Percentiles rank a stretch among this genome's conserved stretches.
Evolutionary conservation across 2,888 invertebrate genomes (phyloP).

Genomic region (Pycnomerus fuliginosus): DNA sequence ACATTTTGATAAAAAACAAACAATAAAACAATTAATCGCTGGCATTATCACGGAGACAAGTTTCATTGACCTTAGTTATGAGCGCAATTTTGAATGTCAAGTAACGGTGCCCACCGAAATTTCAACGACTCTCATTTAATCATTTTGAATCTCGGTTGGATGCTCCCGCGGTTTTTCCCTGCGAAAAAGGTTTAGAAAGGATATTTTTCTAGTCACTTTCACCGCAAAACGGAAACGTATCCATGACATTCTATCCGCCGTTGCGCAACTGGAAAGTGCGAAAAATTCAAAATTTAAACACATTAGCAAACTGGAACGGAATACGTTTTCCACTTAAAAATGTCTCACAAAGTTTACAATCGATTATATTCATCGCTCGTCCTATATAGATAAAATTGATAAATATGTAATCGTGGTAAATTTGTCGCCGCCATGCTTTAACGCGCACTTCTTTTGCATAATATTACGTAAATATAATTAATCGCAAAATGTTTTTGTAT

Average conservation of each 20-base stretch:
- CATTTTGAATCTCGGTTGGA: neutral
- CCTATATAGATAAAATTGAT: slow-evolving; percentile 24
- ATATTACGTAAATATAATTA: no score
- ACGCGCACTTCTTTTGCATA: neutral
- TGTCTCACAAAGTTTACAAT: slow-evolving; percentile 14
- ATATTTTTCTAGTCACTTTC: slow-evolving; percentile 16
- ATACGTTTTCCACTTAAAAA: slow-evolving; percentile 5
- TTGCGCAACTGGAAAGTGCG: slow-evolving; percentile 13
- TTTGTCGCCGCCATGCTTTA: slow-evolving; percentile 5
- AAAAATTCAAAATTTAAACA: no score
- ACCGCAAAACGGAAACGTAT: slow-evolving; percentile 16
- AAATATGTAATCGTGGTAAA: slow-evolving; percentile 19
- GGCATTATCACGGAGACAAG: slow-evolving; percentile 12
- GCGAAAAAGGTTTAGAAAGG: slow-evolving; percentile 19
- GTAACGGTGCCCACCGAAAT: slow-evolving; percentile 8
- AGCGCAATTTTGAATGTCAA: slow-evolving; percentile 20
- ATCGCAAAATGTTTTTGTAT: no score
- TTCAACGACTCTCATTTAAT: slow-evolving; percentile 9
- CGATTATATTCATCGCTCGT: slow-evolving; percentile 19
- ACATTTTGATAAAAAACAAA: slow-evolving; percentile 17
- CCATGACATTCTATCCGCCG: slow-evolving; percentile 10
- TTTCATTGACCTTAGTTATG: slow-evolving; percentile 24
- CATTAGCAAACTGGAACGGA: neutral
- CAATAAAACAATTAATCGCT: slow-evolving; percentile 16
- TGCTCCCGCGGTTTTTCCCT: no score